These are phyloP conservation scores for Pristionchus fissidentatus DNA, from an alignment of 2,888 invertebrate species.

Conservation along the genomic window DNA sequence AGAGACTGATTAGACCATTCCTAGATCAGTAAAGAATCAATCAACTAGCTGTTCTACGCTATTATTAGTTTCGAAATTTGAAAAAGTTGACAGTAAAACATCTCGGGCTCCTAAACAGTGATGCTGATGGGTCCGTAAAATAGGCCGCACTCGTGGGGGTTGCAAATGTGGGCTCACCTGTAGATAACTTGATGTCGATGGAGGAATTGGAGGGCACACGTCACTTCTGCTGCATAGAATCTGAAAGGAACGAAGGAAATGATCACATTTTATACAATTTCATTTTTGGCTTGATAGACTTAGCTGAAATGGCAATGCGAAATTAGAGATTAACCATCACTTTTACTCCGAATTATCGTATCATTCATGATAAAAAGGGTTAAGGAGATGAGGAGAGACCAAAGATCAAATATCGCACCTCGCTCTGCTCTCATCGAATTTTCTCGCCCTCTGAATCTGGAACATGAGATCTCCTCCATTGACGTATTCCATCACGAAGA, in stretches of 20 bases:
- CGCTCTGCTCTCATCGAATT: constrained; percentile 94
- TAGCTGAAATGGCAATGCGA: background rate
- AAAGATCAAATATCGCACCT: constrained; percentile 77
- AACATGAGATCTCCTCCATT: constrained; percentile 88
- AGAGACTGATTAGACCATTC: background rate
- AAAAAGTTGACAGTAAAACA: background rate
- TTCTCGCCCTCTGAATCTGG: constrained; percentile 96
- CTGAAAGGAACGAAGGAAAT: background rate
- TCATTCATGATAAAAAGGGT: too few relatives aligned
- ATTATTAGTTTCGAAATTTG: background rate
- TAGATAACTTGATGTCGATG: constrained; percentile 97
- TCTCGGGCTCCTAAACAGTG: background rate
- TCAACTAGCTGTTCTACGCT: background rate
- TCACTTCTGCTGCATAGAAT: constrained; percentile 98
- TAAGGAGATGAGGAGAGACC: background rate
- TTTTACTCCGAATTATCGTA: too few relatives aligned
- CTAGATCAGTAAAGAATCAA: background rate
- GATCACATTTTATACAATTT: too few relatives aligned
- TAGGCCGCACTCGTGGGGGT: background rate
- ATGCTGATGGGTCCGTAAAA: too few relatives aligned
- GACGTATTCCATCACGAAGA: constrained; percentile 99
- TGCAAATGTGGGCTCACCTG: constrained; percentile 77
- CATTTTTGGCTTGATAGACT: too few relatives aligned
- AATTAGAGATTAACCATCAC: background rate
- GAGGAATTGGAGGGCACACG: constrained; percentile 94